Conservation (phyloP, 1,140 invertebrate species). For the Ips nitidus region DNA sequence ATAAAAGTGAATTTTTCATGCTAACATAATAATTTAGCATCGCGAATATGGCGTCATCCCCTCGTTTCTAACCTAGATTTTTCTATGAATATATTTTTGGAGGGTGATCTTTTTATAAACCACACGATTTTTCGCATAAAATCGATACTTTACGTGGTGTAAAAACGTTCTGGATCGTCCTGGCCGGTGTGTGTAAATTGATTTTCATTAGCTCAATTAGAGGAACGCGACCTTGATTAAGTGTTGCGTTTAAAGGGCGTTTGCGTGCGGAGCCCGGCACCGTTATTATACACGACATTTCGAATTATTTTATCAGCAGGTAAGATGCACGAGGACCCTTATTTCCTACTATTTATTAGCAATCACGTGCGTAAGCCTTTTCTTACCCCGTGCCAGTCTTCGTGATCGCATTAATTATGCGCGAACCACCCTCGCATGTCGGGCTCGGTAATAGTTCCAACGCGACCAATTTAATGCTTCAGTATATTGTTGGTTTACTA, state of each 20-base stretch:
- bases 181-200: background rate
- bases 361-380: constrained; percentile 52
- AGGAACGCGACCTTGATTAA: constrained; percentile 43
- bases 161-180: too few species aligned
- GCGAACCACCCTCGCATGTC: constrained; percentile 49
- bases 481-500: constrained; percentile 44
- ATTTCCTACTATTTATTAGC: constrained; percentile 54
- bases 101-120: too few species aligned
- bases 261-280: constrained; percentile 44
- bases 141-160: too few species aligned
- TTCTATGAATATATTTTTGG: background rate
- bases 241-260: constrained; percentile 41
- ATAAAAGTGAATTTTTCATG: constrained; percentile 1
- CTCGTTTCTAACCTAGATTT: background rate
- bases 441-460: constrained; percentile 27
- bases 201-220: constrained; percentile 31
- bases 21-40: constrained; percentile 1
- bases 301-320: constrained; percentile 53
- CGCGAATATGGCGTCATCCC: background rate
- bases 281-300: constrained; percentile 54
- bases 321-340: constrained; percentile 52
- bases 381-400: constrained; percentile 51
- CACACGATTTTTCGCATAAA: too few species aligned
- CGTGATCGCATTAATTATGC: constrained; percentile 52
- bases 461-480: constrained; percentile 29